These are phyloP conservation scores for Matsumurasca onukii DNA, from an alignment of 1,140 invertebrate genomes.

Conservation along the genomic window DNA sequence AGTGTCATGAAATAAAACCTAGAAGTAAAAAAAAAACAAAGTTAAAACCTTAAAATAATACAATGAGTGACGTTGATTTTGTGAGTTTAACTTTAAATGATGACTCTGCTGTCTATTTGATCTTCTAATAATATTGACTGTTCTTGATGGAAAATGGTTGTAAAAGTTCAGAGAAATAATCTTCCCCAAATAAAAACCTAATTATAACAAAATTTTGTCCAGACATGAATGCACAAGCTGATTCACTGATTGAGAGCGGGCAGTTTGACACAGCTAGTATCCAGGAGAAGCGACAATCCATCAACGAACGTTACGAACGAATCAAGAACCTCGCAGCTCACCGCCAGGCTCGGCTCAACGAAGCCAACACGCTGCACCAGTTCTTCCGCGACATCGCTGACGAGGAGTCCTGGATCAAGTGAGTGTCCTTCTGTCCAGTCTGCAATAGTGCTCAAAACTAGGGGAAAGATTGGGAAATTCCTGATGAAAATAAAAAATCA, in stretches of 20 bases:
- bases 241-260: conserved; percentile 90
- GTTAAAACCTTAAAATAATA: too few species aligned
- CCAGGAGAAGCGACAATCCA: conserved; percentile 88
- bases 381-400: conserved; percentile 99
- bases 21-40: too few species aligned
- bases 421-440: conserved; percentile 43
- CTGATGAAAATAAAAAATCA: too few species aligned
- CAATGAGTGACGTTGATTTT: too few species aligned
- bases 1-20: too few species aligned
- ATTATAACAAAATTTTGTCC: conserved; percentile 36
- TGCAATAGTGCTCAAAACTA: too few species aligned
- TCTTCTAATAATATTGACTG: too few species aligned
- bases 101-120: too few species aligned
- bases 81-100: too few species aligned
- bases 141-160: too few species aligned
- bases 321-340: conserved; percentile 93
- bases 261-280: conserved; percentile 94
- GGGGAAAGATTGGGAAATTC: too few species aligned
- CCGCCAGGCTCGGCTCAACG: conserved; percentile 83
- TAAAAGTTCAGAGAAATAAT: not conserved
- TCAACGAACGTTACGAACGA: conserved; percentile 92
- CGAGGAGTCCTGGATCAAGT: conserved; percentile 99
- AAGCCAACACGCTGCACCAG: conserved; percentile 97
- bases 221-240: conserved; percentile 93
- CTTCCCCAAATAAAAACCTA: not conserved